Percentiles rank a stretch among this genome's conserved stretches.
phyloP scores from a whole-genome alignment of 1,140 invertebrate genomes.

The Drosophila varians region DNA sequence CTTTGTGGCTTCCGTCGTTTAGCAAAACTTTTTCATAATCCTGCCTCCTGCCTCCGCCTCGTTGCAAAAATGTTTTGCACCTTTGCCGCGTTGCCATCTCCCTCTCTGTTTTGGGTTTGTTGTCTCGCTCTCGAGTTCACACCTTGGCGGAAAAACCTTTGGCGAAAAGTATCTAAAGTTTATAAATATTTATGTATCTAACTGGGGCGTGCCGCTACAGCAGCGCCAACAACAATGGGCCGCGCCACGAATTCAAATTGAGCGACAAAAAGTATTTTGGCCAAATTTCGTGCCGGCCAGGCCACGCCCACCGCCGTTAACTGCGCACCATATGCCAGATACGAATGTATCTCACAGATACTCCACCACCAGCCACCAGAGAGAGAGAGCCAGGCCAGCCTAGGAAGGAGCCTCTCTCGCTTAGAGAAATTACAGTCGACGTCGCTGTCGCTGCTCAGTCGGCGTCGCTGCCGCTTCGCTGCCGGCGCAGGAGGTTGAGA shows the following conservation, averaged over 20 bases:
- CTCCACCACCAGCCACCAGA: constrained; percentile 10
- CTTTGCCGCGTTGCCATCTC: constrained; percentile 17
- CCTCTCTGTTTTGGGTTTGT: not conserved
- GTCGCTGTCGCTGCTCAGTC: constrained; percentile 17
- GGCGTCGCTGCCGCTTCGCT: not conserved
- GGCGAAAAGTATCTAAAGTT: constrained; percentile 75
- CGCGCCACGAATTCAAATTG: constrained; percentile 62
- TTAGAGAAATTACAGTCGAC: constrained; percentile 5
- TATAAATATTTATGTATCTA: constrained; percentile 83
- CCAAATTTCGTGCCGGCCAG: constrained; percentile 30
- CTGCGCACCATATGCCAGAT: constrained; percentile 49
- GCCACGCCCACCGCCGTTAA: constrained; percentile 65
- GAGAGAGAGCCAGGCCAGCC: not conserved
- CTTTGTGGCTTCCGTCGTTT: constrained; percentile 42
- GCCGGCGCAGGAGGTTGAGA: not conserved
- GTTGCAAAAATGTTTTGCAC: constrained; percentile 41
- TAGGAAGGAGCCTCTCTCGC: constrained; percentile 6
- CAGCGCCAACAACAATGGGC: constrained; percentile 34
- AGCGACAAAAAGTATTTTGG: constrained; percentile 65
- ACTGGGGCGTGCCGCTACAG: constrained; percentile 79
- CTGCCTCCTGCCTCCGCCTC: constrained; percentile 9
- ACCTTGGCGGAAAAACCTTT: constrained; percentile 68
- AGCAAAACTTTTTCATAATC: constrained; percentile 77
- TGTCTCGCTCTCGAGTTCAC: constrained; percentile 58
- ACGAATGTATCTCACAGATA: constrained; percentile 63